A percentile compares a stretch with the other conserved stretches of the same genome.
These are phyloP conservation scores for Margarornis squamiger DNA, from an alignment of 2,797 vertebrate species.

Conservation along the genomic window DNA sequence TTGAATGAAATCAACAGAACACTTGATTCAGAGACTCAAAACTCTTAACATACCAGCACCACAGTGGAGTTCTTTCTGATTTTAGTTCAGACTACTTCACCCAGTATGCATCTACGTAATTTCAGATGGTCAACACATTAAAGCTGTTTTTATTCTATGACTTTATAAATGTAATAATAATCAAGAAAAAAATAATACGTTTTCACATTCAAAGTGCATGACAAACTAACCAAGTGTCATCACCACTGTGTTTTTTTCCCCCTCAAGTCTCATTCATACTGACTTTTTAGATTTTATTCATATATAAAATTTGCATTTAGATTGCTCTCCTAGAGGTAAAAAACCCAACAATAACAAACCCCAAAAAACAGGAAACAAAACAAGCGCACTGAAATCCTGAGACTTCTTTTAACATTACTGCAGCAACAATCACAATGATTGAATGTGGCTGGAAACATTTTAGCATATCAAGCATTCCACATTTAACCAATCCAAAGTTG, in stretches of 20 bases:
- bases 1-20: neutral
- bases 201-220: neutral
- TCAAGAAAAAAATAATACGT: neutral
- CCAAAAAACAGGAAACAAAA: neutral
- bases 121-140: neutral
- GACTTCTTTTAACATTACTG: conserved; percentile 8
- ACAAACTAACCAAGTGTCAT: neutral
- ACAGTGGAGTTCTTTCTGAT: neutral
- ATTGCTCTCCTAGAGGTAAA: conserved; percentile 17
- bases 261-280: neutral
- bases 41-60: neutral
- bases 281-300: conserved; percentile 45
- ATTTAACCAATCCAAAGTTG: neutral
- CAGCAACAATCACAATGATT: conserved; percentile 1
- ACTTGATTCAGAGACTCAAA: neutral
- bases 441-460: conserved; percentile 1
- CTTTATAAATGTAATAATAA: neutral
- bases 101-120: neutral
- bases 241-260: neutral
- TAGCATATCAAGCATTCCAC: neutral
- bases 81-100: neutral
- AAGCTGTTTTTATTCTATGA: neutral
- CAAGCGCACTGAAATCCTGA: neutral
- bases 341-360: no score
- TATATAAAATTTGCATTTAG: conserved; percentile 68